A percentile compares a stretch with the other conserved stretches of the same genome.
These are phyloP conservation scores for Bombylius discolor DNA, from an alignment of 2,888 invertebrate species.

Conservation along the genomic window DNA sequence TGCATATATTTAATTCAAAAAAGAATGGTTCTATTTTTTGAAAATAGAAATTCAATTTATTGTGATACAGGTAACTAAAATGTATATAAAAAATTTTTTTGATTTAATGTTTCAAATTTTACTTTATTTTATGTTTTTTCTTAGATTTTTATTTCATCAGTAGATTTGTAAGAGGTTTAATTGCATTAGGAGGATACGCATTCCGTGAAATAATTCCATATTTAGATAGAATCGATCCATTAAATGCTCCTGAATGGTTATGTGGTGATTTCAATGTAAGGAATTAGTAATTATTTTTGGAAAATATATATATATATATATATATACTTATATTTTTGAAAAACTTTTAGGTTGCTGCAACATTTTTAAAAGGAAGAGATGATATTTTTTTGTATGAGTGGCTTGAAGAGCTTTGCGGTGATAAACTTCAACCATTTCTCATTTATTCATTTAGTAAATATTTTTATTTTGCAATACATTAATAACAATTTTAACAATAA, in stretches of 20 bases:
- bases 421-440: slow-evolving; percentile 30
- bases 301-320: no score
- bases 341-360: slow-evolving; percentile 22
- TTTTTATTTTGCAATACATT: neutral
- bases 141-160: slow-evolving; percentile 31
- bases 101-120: neutral
- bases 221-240: slow-evolving; percentile 25
- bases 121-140: neutral
- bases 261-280: slow-evolving; percentile 26
- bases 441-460: slow-evolving; percentile 26
- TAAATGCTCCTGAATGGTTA: slow-evolving; percentile 24
- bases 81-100: neutral
- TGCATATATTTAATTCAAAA: slow-evolving; percentile 27
- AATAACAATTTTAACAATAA: neutral
- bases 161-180: slow-evolving; percentile 27
- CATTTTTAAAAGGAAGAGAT: slow-evolving; percentile 27
- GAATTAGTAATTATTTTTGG: neutral
- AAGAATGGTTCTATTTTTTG: slow-evolving; percentile 28
- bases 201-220: slow-evolving; percentile 33
- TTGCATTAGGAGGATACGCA: slow-evolving; percentile 31
- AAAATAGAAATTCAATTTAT: slow-evolving; percentile 19
- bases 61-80: slow-evolving; percentile 21
- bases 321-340: neutral
- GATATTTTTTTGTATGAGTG: slow-evolving; percentile 35
- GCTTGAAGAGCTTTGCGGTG: slow-evolving; percentile 30